Percentiles rank a stretch among this genome's conserved stretches.
Conservation (phyloP, 2,888 invertebrate genomes). For the Nowickia ferox region DNA sequence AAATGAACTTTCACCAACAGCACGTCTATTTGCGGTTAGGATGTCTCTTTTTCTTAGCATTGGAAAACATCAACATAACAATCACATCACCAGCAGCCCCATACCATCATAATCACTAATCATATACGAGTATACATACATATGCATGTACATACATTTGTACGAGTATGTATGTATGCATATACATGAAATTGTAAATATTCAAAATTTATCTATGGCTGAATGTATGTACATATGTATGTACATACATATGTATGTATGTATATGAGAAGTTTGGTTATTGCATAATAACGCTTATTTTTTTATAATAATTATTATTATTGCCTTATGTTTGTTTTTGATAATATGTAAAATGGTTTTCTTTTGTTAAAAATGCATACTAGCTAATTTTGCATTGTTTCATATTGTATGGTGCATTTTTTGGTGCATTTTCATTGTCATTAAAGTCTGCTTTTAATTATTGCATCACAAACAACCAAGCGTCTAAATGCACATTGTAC, state of each 20-base stretch:
- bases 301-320: conserved; percentile 45
- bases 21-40: conserved; percentile 66
- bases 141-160: background rate
- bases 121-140: conserved; percentile 23
- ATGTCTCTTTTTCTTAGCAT: conserved; percentile 56
- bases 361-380: conserved; percentile 11
- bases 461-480: conserved; percentile 64
- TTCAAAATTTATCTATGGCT: background rate
- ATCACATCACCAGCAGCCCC: conserved; percentile 25
- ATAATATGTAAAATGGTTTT: conserved; percentile 37
- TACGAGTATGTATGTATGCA: background rate
- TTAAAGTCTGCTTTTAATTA: conserved; percentile 67
- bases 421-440: conserved; percentile 65
- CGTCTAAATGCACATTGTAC: conserved; percentile 39
- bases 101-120: conserved; percentile 46
- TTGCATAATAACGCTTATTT: conserved; percentile 55
- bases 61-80: conserved; percentile 48
- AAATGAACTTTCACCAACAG: conserved; percentile 63
- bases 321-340: conserved; percentile 30
- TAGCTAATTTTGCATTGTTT: conserved; percentile 35
- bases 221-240: too few species aligned
- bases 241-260: background rate
- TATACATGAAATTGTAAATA: background rate
- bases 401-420: conserved; percentile 26
- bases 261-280: conserved; percentile 41